phyloP scores from a whole-genome alignment of 1,140 invertebrate species.

The Penaeus indicus region DNA sequence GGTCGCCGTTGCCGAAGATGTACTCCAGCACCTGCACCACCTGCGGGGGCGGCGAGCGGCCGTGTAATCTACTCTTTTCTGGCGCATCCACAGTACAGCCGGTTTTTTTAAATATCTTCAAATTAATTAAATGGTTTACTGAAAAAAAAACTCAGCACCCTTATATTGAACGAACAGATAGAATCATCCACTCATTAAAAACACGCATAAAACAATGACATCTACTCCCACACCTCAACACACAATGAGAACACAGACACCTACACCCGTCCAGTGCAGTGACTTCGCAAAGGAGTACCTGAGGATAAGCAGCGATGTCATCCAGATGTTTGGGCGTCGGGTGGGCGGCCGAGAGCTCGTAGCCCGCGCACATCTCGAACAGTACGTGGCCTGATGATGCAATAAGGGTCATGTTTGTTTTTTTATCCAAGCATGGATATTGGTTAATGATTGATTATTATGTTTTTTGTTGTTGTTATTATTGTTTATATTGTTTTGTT shows the following conservation, averaged over 20 bases:
- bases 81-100: background rate
- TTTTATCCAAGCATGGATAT: no score
- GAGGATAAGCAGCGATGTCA: slow-evolving; percentile 82
- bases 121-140: no score
- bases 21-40: slow-evolving; percentile 83
- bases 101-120: no score
- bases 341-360: slow-evolving; percentile 81
- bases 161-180: no score
- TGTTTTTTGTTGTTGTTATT: background rate
- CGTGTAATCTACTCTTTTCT: background rate
- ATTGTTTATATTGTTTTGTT: background rate
- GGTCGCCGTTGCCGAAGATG: slow-evolving; percentile 81
- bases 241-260: no score
- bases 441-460: no score
- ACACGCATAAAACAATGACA: no score
- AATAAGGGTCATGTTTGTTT: slow-evolving; percentile 36
- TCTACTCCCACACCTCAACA: no score
- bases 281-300: slow-evolving; percentile 72
- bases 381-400: slow-evolving; percentile 79
- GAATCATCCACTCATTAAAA: no score
- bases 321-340: slow-evolving; percentile 80
- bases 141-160: no score
- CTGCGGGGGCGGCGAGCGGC: slow-evolving; percentile 70
- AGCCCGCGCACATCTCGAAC: slow-evolving; percentile 91
- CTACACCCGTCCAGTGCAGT: background rate